Conservation (phyloP, 2,888 invertebrate species). For the Cecidostiba fungosa region DNA sequence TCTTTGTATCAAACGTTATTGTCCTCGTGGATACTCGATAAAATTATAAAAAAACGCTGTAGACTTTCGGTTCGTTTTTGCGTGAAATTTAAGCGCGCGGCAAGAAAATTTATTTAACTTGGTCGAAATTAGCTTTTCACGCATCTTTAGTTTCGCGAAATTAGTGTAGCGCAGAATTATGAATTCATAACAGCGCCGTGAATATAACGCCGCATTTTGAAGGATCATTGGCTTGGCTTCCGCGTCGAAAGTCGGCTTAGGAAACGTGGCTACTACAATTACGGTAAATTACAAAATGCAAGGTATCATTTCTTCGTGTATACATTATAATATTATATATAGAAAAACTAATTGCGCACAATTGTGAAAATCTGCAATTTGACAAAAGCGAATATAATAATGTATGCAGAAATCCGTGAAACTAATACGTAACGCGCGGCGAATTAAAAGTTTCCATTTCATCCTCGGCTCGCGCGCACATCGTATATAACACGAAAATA, state of each 20-base stretch:
- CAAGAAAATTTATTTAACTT: neutral
- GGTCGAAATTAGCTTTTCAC: neutral
- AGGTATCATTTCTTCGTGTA: neutral
- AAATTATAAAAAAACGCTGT: no score
- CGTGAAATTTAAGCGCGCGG: neutral
- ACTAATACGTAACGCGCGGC: neutral
- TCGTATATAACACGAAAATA: neutral
- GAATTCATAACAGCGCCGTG: slow-evolving; percentile 7
- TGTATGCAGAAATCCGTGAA: neutral
- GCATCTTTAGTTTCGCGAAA: neutral
- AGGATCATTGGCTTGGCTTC: slow-evolving; percentile 43
- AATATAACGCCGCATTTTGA: neutral
- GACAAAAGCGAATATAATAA: slow-evolving; percentile 21
- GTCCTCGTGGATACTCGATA: no score
- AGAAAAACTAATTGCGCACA: slow-evolving; percentile 31
- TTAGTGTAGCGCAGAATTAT: neutral
- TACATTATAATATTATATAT: neutral
- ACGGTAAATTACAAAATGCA: slow-evolving; percentile 29
- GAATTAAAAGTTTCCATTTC: neutral
- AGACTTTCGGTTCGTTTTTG: neutral
- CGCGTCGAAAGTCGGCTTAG: slow-evolving; percentile 47
- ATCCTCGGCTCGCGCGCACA: neutral
- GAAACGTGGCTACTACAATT: slow-evolving; percentile 15
- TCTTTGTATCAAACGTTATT: no score
- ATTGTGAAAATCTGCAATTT: slow-evolving; percentile 41